Base-by-base conservation (phyloP, 2,797 vertebrate species). In the Sebastes matsubarae region DNA sequence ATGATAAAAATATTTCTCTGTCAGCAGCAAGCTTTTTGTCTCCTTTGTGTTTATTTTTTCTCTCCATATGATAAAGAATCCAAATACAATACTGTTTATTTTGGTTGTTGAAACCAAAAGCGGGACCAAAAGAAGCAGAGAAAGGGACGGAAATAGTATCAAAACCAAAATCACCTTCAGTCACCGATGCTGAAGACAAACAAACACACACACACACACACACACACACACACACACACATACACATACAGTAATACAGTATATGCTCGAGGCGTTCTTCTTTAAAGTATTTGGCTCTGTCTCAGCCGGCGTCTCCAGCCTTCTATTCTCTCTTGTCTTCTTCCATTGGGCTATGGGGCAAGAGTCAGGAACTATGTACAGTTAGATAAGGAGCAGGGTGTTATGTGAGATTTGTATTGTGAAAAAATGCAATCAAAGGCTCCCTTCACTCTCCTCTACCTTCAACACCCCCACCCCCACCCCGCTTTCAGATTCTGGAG, bases 241-340 rank as follows among this genome's bases (percentile, higher is more conserved):
- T 58, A 54, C 32, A 75, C 72, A 4, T 6, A 64, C 61, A 64
- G 60, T 24, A 16, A 64, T 34, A 84, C 76, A 81, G 76, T 84
- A 59, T 82, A 58, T 68, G 90, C 94, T 88, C 0, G 64, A 80
- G 93, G 93, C 88, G 0, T 58, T 88, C 61, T 83, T 70, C 90
- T 92, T 93, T 89, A 55, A 93, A 90, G 89, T 85, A 65, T 86
- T 83, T 82, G 84, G 81, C 90, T 77, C 58, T 70, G 87, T 89
- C 84, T 91, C 93, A 88, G 59, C 87, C 81, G 89, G 79, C 79
- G 84, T 84, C 83, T 87, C 60, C 71, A 82, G 76, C 75, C 46
- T 55, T 87, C 85, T 84, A 72, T 91, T 88, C 91, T 90, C 80
- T 83, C 86, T 78, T 86, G 91, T 88, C 81, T 77, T 85, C 77